Evolutionary conservation across 1,140 invertebrate genomes (phyloP).

Genomic region (Steinernema feltiae): DNA sequence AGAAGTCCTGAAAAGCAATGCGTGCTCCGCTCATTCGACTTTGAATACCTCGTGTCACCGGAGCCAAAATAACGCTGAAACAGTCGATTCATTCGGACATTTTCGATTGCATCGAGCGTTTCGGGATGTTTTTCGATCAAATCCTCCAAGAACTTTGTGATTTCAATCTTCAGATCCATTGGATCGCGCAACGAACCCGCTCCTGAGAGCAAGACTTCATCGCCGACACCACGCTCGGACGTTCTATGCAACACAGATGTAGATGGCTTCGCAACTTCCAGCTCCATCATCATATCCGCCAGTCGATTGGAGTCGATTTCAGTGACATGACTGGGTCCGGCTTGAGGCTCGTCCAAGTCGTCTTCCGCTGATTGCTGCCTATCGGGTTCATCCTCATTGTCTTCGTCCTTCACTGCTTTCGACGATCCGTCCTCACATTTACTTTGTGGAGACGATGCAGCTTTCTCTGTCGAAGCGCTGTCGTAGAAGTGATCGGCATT

Average conservation of each 20-base stretch:
- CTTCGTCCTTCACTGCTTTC: background rate
- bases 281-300: background rate
- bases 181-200: background rate
- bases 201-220: conserved; percentile 14
- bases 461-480: background rate
- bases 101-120: conserved; percentile 54
- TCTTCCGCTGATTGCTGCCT: background rate
- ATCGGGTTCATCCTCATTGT: background rate
- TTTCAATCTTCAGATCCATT: conserved; percentile 50
- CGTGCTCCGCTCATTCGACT: no score
- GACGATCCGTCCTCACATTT: no score
- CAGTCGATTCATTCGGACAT: conserved; percentile 46
- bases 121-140: conserved; percentile 56
- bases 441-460: no score
- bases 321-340: background rate
- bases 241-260: background rate
- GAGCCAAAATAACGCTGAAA: background rate
- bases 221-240: conserved; percentile 14
- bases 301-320: conserved; percentile 9
- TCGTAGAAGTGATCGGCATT: background rate
- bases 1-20: background rate
- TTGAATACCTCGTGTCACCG: conserved; percentile 4
- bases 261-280: background rate
- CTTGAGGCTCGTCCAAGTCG: background rate
- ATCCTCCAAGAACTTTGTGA: conserved; percentile 54